Conservation (phyloP, 2,797 vertebrate species). For the Etheostoma perlongum region DNA sequence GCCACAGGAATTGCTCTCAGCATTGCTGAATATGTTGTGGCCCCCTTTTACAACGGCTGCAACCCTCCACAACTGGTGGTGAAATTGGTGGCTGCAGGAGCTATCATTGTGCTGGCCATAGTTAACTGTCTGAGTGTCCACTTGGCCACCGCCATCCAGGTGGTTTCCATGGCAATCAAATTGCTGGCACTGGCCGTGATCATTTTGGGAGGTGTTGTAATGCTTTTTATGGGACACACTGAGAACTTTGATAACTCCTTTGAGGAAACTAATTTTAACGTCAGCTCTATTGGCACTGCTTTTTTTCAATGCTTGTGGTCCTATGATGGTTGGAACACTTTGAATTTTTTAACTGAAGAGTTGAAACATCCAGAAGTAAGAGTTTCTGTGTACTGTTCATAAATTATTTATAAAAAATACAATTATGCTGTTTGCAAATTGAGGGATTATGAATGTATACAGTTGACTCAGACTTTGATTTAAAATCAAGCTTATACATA, state of each 20-base stretch:
- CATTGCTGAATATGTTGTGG: conserved; percentile 84
- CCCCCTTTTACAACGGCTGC: conserved; percentile 85
- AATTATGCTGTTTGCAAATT: not conserved
- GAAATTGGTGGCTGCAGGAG: conserved; percentile 80
- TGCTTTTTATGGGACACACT: conserved; percentile 80
- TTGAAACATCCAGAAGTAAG: conserved; percentile 88
- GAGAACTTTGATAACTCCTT: conserved; percentile 84
- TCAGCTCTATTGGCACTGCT: conserved; percentile 82
- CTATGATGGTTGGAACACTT: conserved; percentile 90
- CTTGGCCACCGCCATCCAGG: conserved; percentile 82
- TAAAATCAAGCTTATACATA: not conserved
- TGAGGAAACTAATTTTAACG: conserved; percentile 76
- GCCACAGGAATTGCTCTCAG: conserved; percentile 85
- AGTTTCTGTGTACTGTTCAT: not conserved
- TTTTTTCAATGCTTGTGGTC: conserved; percentile 93
- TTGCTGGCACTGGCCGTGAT: conserved; percentile 84
- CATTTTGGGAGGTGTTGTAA: conserved; percentile 78
- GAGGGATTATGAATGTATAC: not conserved
- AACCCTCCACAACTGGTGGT: conserved; percentile 72
- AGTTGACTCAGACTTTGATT: not conserved
- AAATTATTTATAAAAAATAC: not conserved
- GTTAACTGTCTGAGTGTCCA: conserved; percentile 87
- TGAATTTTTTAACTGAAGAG: conserved; percentile 90
- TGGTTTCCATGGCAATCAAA: conserved; percentile 84
- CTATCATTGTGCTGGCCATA: conserved; percentile 81